phyloP scores from a whole-genome alignment of 2,888 invertebrate species.

The Ypsolopha sequella region DNA sequence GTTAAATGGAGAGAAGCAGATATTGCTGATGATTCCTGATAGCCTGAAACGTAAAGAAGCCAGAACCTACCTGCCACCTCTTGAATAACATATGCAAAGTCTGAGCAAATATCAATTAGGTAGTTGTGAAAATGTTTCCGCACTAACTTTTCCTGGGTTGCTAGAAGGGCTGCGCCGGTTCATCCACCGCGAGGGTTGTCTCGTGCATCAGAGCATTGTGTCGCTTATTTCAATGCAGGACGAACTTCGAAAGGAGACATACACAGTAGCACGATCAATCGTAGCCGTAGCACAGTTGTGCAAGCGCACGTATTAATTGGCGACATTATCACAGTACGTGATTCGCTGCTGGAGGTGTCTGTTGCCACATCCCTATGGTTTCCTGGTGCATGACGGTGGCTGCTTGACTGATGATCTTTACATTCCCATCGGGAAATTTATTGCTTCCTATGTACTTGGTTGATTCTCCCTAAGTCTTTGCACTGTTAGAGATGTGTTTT shows the following conservation, averaged over 20 bases:
- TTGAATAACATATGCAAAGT: no score
- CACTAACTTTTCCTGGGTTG: constrained; percentile 11
- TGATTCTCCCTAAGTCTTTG: background rate
- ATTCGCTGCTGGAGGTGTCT: background rate
- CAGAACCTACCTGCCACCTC: no score
- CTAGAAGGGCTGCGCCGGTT: no score
- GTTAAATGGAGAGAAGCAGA: no score
- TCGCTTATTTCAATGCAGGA: no score
- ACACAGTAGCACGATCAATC: no score
- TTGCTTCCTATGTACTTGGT: background rate
- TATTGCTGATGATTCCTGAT: no score
- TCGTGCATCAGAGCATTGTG: no score
- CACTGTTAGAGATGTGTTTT: background rate
- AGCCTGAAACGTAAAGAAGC: no score
- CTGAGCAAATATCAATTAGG: constrained; percentile 48
- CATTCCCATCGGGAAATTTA: background rate
- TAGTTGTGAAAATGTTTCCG: constrained; percentile 28
- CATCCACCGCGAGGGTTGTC: no score
- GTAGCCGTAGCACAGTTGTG: constrained; percentile 2
- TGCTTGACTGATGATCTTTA: background rate
- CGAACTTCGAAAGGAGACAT: no score
- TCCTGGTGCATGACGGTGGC: background rate
- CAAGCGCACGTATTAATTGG: constrained; percentile 27
- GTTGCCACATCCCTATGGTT: background rate
- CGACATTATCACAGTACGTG: constrained; percentile 21